Evolutionary conservation across 2,797 vertebrate species (phyloP).

Genomic region (Borostomias antarcticus): DNA sequence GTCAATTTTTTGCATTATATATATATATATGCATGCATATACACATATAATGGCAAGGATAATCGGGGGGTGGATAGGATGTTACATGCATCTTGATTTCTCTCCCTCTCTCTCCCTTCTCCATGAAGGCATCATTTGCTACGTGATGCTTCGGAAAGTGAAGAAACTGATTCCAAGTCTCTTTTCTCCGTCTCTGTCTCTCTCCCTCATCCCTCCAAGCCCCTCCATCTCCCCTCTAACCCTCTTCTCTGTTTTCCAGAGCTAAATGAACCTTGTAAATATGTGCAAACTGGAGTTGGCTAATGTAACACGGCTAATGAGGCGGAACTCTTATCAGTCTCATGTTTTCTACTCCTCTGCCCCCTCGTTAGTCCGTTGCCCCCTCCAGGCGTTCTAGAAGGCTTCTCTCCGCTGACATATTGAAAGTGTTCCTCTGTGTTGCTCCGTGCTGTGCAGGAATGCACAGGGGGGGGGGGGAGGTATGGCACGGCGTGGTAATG

Average conservation of each 20-base stretch:
- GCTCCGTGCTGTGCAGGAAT: constrained; percentile 5
- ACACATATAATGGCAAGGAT: too few species aligned
- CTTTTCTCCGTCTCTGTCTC: neutral
- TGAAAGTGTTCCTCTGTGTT: neutral
- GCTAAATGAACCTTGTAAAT: neutral
- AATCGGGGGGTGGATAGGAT: too few species aligned
- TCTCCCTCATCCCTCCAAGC: neutral
- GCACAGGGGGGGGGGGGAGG: constrained; percentile 17
- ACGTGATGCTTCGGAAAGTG: neutral
- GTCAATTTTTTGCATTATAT: too few species aligned
- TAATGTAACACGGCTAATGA: constrained; percentile 17
- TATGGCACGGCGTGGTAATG: neutral
- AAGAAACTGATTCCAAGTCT: too few species aligned
- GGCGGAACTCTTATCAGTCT: neutral
- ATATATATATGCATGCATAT: too few species aligned
- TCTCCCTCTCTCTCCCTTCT: neutral
- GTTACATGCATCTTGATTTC: too few species aligned
- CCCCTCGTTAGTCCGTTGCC: too few species aligned
- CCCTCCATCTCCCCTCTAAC: neutral
- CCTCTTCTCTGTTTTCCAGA: neutral
- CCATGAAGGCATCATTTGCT: neutral
- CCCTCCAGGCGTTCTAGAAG: neutral
- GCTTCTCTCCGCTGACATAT: too few species aligned
- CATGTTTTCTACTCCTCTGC: neutral
- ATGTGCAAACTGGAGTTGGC: neutral